Evolutionary conservation across 2,113 vertebrate species (phyloP), one percentile per base, ranked within the genome.

Genomic region (human): DNA sequence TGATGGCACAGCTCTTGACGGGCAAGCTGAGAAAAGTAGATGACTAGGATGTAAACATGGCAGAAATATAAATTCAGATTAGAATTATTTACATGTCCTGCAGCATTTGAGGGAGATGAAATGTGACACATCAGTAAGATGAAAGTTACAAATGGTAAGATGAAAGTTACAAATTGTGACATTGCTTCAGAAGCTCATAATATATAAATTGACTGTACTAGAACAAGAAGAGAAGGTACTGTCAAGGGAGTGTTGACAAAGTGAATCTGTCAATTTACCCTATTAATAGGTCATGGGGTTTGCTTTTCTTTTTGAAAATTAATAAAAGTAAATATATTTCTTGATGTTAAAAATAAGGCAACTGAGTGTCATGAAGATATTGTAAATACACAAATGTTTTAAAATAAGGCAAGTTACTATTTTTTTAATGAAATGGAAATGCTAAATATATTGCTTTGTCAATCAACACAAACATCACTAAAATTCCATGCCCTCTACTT

Each of bases 1-100:
- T 83, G 96, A 96, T 96, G 84, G 97, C 88, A 83, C 59, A 98
- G 92, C 92, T 93, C 90, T 95, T 94, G 96, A 96, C 4, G 32
- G 82, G 70, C 48, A 88, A 93, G 75, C 96, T 92, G 93, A 94
- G 93, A 78, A 97, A 96, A 94, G 86, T 82, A 78, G 64, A 73
- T 43, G 83, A 76, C 70, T 64, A 55, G 73, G 89, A 94, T 86
- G 89, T 91, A 96, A 96, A 96, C 50, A 93, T 95, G 91, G 86
- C 89, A 97, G 87, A 87, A 95, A 89, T 70, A 80, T 88, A 86
- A 89, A 93, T 94, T 90, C 89, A 72, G 76, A 85, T 90, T 78
- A 80, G 89, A 95, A 95, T 95, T 86, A 86, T 83, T 96, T 96
- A 92, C 50, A 52, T 48, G 30, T 61, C 85, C 95, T 95, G 14